phyloP scores from a whole-genome alignment of 92 coral and sea anemone species.

The Heliopora coerulea region DNA sequence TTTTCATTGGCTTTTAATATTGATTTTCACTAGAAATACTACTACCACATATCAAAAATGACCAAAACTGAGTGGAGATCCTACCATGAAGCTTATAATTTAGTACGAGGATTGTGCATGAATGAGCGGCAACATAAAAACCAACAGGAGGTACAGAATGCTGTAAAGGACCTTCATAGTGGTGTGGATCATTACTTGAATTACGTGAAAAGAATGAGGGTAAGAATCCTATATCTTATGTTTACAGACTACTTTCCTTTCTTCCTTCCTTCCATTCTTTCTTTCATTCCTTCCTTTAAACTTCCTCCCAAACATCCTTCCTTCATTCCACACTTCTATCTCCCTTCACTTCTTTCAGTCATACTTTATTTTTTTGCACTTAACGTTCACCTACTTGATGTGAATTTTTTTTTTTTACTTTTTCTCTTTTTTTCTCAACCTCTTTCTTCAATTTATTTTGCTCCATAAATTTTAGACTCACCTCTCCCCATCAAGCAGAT shows the following conservation, averaged over 20 bases:
- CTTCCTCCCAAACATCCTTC: background rate
- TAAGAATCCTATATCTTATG: too few species aligned
- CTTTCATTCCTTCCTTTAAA: background rate
- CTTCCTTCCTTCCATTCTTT: background rate
- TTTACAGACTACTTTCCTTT: background rate
- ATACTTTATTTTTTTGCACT: too few species aligned
- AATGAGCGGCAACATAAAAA: slow-evolving; percentile 1
- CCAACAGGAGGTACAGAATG: background rate
- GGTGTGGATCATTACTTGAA: slow-evolving; percentile 8
- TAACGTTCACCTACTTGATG: too few species aligned
- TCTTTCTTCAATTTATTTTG: background rate
- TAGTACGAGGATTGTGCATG: slow-evolving; percentile 26
- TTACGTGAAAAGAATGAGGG: background rate
- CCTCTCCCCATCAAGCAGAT: background rate
- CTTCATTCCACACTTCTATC: background rate
- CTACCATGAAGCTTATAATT: slow-evolving; percentile 24
- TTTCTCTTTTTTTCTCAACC: background rate
- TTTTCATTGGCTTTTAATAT: background rate
- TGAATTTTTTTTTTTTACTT: background rate
- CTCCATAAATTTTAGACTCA: background rate
- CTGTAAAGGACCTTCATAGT: background rate
- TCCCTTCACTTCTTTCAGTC: background rate
- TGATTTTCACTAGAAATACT: too few species aligned
- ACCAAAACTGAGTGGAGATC: background rate
- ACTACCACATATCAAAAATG: background rate